Conservation (phyloP, 2,797 vertebrate genomes). For the Clarias fuscus region DNA sequence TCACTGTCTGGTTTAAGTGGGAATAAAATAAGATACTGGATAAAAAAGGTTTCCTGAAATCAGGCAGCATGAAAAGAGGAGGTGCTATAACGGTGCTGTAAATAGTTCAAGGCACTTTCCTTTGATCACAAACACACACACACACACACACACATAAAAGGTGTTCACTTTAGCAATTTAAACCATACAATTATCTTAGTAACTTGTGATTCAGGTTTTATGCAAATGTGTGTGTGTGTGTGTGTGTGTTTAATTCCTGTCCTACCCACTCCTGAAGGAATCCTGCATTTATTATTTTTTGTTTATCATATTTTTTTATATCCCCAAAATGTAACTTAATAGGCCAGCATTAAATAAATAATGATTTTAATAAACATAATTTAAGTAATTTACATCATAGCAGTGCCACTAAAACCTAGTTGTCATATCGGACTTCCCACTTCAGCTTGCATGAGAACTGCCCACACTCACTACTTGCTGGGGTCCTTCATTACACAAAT, state of each 20-base stretch:
- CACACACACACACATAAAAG: not conserved
- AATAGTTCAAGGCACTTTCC: not conserved
- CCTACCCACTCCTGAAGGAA: not conserved
- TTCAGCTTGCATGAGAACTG: not conserved
- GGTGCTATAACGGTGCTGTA: not conserved
- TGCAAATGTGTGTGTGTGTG: not conserved
- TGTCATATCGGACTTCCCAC: not conserved
- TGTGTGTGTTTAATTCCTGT: not conserved
- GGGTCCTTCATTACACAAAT: not conserved
- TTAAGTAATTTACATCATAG: not conserved
- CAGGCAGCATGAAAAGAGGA: not conserved
- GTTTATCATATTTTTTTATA: not conserved
- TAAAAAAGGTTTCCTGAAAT: not conserved
- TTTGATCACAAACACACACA: not conserved
- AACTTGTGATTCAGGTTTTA: not conserved
- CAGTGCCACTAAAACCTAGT: not conserved
- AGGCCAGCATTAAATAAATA: not conserved
- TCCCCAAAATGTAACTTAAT: not conserved
- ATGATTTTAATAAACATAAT: not conserved
- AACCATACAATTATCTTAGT: not conserved
- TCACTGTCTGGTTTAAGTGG: not conserved
- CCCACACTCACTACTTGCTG: not conserved
- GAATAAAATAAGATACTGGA: not conserved
- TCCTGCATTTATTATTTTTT: not conserved
- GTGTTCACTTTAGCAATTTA: not conserved